phyloP scores from a whole-genome alignment of 2,113 vertebrate species.

The Bufo bufo region DNA sequence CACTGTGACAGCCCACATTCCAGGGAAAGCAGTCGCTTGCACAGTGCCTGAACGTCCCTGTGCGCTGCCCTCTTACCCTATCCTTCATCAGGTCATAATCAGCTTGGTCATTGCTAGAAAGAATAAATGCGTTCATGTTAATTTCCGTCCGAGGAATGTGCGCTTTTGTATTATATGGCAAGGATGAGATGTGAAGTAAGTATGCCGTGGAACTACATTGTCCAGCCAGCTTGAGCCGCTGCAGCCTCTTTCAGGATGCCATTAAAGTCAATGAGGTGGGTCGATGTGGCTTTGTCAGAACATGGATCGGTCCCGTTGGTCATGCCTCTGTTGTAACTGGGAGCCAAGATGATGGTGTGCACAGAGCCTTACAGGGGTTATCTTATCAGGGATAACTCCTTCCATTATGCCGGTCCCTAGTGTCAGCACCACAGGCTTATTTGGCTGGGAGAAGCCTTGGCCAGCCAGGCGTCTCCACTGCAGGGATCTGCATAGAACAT shows the following conservation, averaged over 20 bases:
- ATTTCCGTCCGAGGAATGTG: neutral
- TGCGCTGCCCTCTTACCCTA: neutral
- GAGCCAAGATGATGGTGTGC: too few species aligned
- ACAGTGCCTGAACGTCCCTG: neutral
- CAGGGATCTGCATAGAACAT: too few species aligned
- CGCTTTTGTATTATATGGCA: neutral
- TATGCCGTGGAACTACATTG: neutral
- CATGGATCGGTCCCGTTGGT: too few species aligned
- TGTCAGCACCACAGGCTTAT: too few species aligned
- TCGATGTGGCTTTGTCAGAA: too few species aligned
- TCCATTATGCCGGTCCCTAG: too few species aligned
- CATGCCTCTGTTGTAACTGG: too few species aligned
- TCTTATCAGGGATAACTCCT: too few species aligned
- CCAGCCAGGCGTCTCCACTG: too few species aligned
- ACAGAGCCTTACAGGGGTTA: too few species aligned
- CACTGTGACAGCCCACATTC: slow-evolving; percentile 60
- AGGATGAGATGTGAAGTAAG: neutral
- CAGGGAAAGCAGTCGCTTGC: slow-evolving; percentile 53
- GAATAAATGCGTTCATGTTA: neutral
- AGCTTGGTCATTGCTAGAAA: neutral
- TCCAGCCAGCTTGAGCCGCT: neutral
- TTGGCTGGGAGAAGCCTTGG: too few species aligned
- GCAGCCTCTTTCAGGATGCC: neutral
- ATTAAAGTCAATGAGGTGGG: too few species aligned
- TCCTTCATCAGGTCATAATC: neutral